A percentile compares a stretch with the other conserved stretches of the same genome.
Conservation (phyloP, 2,888 invertebrate genomes). For the Xestia c-nigrum region DNA sequence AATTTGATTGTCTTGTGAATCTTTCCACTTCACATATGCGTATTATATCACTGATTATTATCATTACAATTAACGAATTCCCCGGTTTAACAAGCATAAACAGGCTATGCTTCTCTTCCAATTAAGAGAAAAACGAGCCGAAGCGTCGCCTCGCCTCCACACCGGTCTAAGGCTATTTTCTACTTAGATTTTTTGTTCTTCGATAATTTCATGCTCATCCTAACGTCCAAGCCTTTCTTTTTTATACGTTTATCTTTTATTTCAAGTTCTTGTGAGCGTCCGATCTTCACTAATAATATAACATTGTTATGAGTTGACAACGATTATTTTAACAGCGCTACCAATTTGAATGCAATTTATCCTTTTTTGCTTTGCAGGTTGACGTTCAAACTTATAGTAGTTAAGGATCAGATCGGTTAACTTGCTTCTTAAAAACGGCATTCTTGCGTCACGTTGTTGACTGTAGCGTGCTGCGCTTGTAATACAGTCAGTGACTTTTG, state of each 20-base stretch:
- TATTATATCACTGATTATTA: constrained; percentile 64
- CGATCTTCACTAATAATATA: constrained; percentile 60
- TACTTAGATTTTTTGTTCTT: constrained; percentile 70
- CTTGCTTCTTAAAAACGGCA: constrained; percentile 31
- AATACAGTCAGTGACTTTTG: constrained; percentile 59
- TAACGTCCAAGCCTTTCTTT: constrained; percentile 65
- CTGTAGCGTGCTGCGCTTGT: constrained; percentile 42
- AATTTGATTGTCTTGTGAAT: constrained; percentile 37
- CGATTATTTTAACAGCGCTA: constrained; percentile 61
- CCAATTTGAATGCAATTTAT: constrained; percentile 68
- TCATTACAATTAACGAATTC: constrained; percentile 65
- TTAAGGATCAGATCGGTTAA: constrained; percentile 48
- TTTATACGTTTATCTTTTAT: constrained; percentile 60
- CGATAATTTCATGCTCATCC: constrained; percentile 71
- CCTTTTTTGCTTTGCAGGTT: constrained; percentile 64
- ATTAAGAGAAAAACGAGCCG: constrained; percentile 68
- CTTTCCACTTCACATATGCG: constrained; percentile 41
- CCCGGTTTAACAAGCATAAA: constrained; percentile 60
- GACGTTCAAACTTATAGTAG: constrained; percentile 55
- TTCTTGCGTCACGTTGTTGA: constrained; percentile 35
- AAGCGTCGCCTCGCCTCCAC: constrained; percentile 63
- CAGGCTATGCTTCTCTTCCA: constrained; percentile 63
- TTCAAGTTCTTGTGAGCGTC: constrained; percentile 50
- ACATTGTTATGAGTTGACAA: constrained; percentile 64
- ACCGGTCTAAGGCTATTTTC: constrained; percentile 69